Evolutionary conservation across 2,797 vertebrate species (phyloP).

Genomic region (Rhadinocentrus ornatus): DNA sequence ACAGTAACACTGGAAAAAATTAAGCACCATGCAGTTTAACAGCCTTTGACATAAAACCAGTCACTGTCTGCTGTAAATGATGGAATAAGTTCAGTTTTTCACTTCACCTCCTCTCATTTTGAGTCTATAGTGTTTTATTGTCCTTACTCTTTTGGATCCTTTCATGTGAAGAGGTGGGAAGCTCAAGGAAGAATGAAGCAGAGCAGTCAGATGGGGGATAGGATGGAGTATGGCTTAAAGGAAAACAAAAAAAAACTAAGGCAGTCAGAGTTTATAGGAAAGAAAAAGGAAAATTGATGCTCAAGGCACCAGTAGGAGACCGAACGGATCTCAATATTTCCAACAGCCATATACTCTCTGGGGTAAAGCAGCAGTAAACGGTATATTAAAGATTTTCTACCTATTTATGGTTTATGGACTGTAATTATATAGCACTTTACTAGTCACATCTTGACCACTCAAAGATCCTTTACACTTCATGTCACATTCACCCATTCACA

Average conservation of each 20-base stretch:
- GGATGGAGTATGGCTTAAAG: constrained; percentile 34
- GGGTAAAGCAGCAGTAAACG: constrained; percentile 26
- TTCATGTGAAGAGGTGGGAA: constrained; percentile 16
- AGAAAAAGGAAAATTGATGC: constrained; percentile 24
- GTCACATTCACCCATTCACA: too few relatives aligned
- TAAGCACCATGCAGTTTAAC: constrained; percentile 2
- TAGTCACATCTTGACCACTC: too few relatives aligned
- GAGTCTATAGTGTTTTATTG: constrained; percentile 40
- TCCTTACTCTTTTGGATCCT: constrained; percentile 26
- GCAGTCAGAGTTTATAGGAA: constrained; percentile 19
- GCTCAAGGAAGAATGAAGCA: constrained; percentile 22
- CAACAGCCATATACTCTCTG: constrained; percentile 25
- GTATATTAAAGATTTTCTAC: too few relatives aligned
- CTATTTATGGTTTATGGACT: too few relatives aligned
- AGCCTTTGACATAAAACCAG: constrained; percentile 35
- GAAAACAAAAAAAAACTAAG: constrained; percentile 44
- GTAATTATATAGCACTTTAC: too few relatives aligned
- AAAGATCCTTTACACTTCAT: too few relatives aligned
- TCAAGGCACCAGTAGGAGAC: constrained; percentile 33
- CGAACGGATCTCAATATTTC: constrained; percentile 43
- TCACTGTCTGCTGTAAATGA: constrained; percentile 35
- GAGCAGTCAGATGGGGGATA: constrained; percentile 20
- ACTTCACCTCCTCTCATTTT: constrained; percentile 22
- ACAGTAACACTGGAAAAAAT: not conserved
- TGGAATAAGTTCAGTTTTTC: constrained; percentile 43